These are phyloP conservation scores for Danaus melanippus DNA, from an alignment of 1,140 invertebrate genomes.

Conservation along the genomic window DNA sequence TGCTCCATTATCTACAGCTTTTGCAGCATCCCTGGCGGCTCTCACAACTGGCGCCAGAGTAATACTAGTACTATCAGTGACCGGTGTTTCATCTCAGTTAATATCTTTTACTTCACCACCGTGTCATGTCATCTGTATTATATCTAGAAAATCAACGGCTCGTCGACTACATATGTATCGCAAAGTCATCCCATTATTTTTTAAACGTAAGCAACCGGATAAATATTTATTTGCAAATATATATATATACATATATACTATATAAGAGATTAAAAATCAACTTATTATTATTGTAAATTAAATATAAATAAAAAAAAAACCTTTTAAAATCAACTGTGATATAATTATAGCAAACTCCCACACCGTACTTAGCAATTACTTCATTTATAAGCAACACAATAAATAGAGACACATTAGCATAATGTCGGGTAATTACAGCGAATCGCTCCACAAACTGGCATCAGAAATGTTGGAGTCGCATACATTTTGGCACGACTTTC, in stretches of 20 bases:
- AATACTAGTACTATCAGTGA: too few relatives aligned
- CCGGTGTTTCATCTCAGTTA: too few relatives aligned
- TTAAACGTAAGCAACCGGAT: slow-evolving; percentile 10
- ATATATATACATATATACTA: too few relatives aligned
- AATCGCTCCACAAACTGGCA: slow-evolving; percentile 22
- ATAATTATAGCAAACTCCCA: not conserved
- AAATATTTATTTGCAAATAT: too few relatives aligned
- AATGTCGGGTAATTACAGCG: slow-evolving; percentile 36
- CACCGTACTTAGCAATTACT: too few relatives aligned
- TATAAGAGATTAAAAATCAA: too few relatives aligned
- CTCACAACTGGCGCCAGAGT: too few relatives aligned
- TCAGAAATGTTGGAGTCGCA: slow-evolving; percentile 26
- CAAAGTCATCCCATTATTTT: slow-evolving; percentile 23
- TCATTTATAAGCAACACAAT: not conserved
- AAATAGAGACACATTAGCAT: slow-evolving; percentile 29
- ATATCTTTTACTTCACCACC: slow-evolving; percentile 16
- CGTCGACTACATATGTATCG: slow-evolving; percentile 22
- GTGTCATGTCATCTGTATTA: slow-evolving; percentile 20
- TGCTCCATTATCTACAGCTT: too few relatives aligned
- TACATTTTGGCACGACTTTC: slow-evolving; percentile 38
- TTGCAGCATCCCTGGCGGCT: too few relatives aligned
- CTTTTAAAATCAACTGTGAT: too few relatives aligned
- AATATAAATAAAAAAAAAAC: too few relatives aligned
- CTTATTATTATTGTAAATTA: too few relatives aligned
- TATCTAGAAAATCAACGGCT: slow-evolving; percentile 9